A percentile compares a stretch with the other conserved stretches of the same genome.
These are phyloP conservation scores for Cavia aperea DNA, from an alignment of 2,113 vertebrate species.

Conservation along the genomic window DNA sequence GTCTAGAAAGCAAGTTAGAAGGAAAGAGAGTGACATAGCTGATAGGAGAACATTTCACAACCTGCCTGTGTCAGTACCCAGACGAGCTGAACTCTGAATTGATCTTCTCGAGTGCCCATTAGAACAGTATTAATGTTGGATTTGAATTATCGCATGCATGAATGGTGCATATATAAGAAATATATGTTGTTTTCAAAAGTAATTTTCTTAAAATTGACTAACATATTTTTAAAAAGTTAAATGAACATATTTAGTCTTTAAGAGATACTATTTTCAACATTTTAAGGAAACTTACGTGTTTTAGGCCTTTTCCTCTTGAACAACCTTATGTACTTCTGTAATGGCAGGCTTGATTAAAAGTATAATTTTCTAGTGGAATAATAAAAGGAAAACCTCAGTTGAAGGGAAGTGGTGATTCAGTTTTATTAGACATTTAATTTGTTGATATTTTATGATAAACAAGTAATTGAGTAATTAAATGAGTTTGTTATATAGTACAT, in stretches of 20 bases:
- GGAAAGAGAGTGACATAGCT: neutral
- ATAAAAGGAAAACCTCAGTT: neutral
- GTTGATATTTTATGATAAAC: constrained; percentile 29
- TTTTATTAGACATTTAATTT: neutral
- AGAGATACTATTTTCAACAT: neutral
- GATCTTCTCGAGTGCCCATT: neutral
- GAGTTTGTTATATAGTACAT: neutral
- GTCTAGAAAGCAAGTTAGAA: neutral
- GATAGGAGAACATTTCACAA: neutral
- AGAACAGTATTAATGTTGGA: neutral
- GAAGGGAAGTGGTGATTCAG: neutral
- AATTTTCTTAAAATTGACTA: neutral
- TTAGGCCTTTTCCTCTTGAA: neutral
- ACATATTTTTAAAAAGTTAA: neutral
- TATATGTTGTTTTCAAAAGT: neutral
- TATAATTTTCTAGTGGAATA: constrained; percentile 9
- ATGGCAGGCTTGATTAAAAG: neutral
- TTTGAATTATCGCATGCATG: neutral
- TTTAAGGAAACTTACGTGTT: neutral
- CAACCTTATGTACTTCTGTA: neutral
- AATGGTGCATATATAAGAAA: neutral
- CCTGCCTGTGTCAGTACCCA: neutral
- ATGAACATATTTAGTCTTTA: neutral
- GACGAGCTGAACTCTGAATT: neutral
- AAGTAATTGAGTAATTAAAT: constrained; percentile 20